These are phyloP conservation scores for Petrocephalus schoutedeni DNA, from an alignment of 2,797 vertebrate genomes.

Conservation along the genomic window DNA sequence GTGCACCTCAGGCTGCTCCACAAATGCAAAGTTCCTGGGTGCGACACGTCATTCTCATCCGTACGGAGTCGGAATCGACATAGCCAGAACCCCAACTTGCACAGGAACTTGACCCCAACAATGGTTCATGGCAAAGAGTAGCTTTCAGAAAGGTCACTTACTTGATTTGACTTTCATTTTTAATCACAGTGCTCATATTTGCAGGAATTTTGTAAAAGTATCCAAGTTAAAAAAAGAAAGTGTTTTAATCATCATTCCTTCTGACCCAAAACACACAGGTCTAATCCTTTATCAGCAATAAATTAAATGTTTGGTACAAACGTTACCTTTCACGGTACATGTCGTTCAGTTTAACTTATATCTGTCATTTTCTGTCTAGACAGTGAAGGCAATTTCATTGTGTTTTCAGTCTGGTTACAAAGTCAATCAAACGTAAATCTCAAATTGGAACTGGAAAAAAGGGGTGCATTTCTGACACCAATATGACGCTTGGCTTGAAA, in stretches of 20 bases:
- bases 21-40: constrained; percentile 90
- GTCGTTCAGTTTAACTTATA: background rate
- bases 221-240: background rate
- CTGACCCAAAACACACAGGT: background rate
- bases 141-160: background rate
- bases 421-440: constrained; percentile 6
- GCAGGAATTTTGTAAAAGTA: constrained; percentile 1
- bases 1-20: constrained; percentile 91
- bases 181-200: background rate
- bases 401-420: background rate
- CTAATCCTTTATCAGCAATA: constrained; percentile 7
- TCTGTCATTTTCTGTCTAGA: background rate
- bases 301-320: background rate
- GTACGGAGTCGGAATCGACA: constrained; percentile 91
- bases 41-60: constrained; percentile 88
- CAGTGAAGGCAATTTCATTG: constrained; percentile 6
- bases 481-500: background rate
- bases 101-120: constrained; percentile 72
- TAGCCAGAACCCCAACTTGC: constrained; percentile 97
- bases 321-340: background rate
- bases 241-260: constrained; percentile 6
- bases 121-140: constrained; percentile 46
- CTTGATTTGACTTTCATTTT: background rate
- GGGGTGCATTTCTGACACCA: background rate
- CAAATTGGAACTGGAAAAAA: background rate